These are phyloP conservation scores for Micromys minutus DNA, from an alignment of 2,113 vertebrate species.

Conservation along the genomic window DNA sequence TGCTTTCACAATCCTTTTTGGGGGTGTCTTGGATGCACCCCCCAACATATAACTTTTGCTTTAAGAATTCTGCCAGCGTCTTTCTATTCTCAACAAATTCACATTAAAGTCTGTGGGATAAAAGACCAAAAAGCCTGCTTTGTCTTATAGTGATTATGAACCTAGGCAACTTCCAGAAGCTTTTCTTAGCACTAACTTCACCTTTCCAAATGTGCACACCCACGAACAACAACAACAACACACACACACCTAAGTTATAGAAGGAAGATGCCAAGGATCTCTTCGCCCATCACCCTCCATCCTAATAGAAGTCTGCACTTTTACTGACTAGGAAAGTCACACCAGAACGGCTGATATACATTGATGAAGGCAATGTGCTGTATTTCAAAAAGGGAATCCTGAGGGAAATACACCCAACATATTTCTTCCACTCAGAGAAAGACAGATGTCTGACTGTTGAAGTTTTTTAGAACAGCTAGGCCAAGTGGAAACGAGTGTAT, in stretches of 20 bases:
- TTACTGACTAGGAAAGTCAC: background rate
- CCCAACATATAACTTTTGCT: background rate
- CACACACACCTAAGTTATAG: background rate
- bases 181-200: background rate
- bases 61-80: constrained; percentile 23
- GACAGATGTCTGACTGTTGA: background rate
- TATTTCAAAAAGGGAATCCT: constrained; percentile 14
- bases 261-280: background rate
- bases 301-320: background rate
- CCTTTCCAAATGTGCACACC: background rate
- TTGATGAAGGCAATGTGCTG: background rate
- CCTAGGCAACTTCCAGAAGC: background rate
- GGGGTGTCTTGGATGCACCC: background rate
- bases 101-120: background rate
- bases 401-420: background rate
- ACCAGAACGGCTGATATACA: background rate
- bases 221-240: background rate
- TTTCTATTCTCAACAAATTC: constrained; percentile 22
- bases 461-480: background rate
- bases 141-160: background rate
- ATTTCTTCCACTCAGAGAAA: constrained; percentile 33
- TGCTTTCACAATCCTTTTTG: background rate
- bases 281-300: background rate
- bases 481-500: background rate
- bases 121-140: constrained; percentile 25